Base-by-base conservation (phyloP, 2,797 vertebrate species). In the Cynopterus sphinx region DNA sequence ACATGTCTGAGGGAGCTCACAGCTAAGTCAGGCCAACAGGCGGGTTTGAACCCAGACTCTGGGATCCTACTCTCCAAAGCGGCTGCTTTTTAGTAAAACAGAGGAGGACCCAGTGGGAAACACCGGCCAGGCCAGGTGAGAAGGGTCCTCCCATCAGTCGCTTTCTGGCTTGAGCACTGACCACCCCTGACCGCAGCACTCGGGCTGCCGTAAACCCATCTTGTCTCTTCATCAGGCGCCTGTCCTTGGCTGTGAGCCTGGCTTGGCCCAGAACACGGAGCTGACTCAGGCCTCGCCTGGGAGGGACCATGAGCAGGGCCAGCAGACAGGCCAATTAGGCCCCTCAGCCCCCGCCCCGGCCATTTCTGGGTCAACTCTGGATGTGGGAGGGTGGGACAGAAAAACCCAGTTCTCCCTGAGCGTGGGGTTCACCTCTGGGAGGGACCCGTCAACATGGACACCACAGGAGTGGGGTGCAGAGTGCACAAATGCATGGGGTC, bases 181-280 rank as follows among this genome's bases (percentile, higher is more conserved):
- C 43, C 73, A 16, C 63, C 28, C 74, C 59, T 2, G 12, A 75
- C 49, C 16, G 0, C 17, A 0, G 39, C 0, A 0, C 21, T 8
- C 46, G 26, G 4, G 51, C 41, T 7, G 65, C 71, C 41, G 2
- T 6, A 28, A 46, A 4, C 31, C 43, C 68, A 33, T 17, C 36
- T 71, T 19, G 55, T 84, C 84, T 93, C 59, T 87, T 26, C 68
- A 74, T 78, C 21, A 0, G 13, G 75, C 75, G 79, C 95, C 90
- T 53, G 57, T 91, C 79, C 86, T 79, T 0, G 6, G 53, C 91
- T 26, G 33, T 28, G 55, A 79, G 86, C 92, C 96, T 63, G 88
- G 87, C 90, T 87, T 95, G 95, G 92, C 94, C 95, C 71, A 39
- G 92, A 94, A 21, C 2, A 2, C 4, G 2, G 71, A 13, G 71